Conservation (phyloP, 2,797 vertebrate species). For the Onychomys leucogaster region DNA sequence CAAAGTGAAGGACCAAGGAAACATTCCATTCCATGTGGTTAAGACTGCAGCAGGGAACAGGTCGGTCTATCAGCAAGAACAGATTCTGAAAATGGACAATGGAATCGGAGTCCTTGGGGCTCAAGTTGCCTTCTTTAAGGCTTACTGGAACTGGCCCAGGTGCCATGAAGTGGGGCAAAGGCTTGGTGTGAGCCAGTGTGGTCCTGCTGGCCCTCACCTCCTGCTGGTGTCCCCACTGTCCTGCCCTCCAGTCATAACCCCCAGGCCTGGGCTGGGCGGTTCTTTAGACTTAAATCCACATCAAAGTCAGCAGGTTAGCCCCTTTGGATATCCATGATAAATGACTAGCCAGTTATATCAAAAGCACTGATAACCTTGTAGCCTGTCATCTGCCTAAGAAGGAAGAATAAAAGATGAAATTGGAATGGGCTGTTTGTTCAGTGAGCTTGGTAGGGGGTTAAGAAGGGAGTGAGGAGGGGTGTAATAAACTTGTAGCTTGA, state of each 20-base stretch:
- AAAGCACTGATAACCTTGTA: neutral
- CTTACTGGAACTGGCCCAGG: neutral
- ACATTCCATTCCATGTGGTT: conserved; percentile 20
- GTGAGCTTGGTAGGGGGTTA: neutral
- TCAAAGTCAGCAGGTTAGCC: neutral
- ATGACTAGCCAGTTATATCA: neutral
- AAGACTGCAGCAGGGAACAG: neutral
- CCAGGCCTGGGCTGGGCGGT: neutral
- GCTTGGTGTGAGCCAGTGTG: conserved; percentile 65
- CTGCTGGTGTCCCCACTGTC: neutral
- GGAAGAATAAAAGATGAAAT: neutral
- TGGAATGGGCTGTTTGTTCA: neutral
- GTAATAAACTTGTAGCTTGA: neutral
- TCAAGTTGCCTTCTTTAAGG: neutral
- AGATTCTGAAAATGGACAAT: conserved; percentile 64
- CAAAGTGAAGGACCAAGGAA: neutral
- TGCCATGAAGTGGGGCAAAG: conserved; percentile 66
- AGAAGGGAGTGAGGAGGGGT: no score
- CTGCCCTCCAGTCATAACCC: conserved; percentile 44
- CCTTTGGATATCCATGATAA: conserved; percentile 3
- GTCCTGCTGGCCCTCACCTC: neutral
- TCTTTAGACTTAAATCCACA: conserved; percentile 6
- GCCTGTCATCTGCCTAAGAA: conserved; percentile 33
- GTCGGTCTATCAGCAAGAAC: conserved; percentile 38
- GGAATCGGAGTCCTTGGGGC: conserved; percentile 2